Conservation (phyloP, 2,113 vertebrate species). For the Mirounga angustirostris region DNA sequence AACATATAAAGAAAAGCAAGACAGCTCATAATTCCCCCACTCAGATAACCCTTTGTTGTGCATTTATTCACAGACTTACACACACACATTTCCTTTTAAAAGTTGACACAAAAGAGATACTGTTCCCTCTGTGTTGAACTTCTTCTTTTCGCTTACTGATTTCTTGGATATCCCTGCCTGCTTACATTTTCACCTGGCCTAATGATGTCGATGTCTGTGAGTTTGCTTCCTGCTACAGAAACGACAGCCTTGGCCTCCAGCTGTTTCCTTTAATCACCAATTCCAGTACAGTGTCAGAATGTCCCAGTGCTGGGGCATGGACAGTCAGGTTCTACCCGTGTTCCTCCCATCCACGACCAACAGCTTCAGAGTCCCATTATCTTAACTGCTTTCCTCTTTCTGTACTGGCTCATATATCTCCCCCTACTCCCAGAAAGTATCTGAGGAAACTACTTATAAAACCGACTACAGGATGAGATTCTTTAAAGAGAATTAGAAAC, state of each 20-base stretch:
- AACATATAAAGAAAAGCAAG: neutral
- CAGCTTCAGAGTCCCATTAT: neutral
- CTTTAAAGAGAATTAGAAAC: neutral
- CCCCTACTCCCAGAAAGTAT: neutral
- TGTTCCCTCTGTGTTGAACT: neutral
- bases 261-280: neutral
- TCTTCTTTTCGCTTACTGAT: neutral
- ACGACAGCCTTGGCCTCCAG: neutral
- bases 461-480: no score
- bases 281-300: neutral
- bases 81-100: neutral
- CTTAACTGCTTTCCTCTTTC: neutral
- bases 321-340: neutral
- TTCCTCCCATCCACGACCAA: neutral
- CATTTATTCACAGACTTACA: neutral
- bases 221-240: neutral
- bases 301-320: neutral
- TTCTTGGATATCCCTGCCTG: neutral
- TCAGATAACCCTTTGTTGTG: neutral
- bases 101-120: neutral
- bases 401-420: neutral
- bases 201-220: neutral
- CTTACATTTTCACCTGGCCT: neutral
- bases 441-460: neutral
- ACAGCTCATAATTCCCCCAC: neutral